phyloP scores from a whole-genome alignment of 2,113 vertebrate species.

The Sebastes schlegelii region DNA sequence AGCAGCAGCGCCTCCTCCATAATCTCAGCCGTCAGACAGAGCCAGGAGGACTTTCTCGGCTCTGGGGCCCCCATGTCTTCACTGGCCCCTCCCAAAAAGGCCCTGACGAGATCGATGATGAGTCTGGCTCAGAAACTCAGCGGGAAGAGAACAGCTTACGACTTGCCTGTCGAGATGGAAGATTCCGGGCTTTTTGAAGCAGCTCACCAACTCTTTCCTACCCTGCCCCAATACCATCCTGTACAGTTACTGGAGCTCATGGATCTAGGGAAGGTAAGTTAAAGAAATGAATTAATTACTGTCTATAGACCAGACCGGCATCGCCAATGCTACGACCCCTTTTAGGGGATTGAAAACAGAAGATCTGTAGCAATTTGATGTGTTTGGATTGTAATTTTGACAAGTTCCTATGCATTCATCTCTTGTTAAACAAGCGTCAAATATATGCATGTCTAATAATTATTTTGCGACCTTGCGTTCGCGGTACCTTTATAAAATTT shows the following conservation, averaged over 20 bases:
- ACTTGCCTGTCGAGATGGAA: conserved; percentile 91
- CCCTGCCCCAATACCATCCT: conserved; percentile 97
- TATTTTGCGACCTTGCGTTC: no score
- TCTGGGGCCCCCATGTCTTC: conserved; percentile 63
- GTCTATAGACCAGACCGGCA: background rate
- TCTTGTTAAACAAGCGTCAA: no score
- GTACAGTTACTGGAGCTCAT: conserved; percentile 96
- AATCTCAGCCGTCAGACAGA: conserved; percentile 87
- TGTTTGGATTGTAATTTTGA: no score
- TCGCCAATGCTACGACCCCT: no score
- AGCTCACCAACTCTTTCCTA: conserved; percentile 93
- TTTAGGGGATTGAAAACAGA: no score
- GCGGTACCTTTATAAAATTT: no score
- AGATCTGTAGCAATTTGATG: no score
- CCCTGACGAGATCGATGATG: conserved; percentile 92
- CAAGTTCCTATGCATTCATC: no score
- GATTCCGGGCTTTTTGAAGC: conserved; percentile 98
- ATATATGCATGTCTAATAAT: no score
- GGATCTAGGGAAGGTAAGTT: conserved; percentile 94
- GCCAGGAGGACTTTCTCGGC: conserved; percentile 83
- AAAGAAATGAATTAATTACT: background rate
- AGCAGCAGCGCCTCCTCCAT: conserved; percentile 90
- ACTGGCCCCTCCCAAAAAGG: conserved; percentile 86
- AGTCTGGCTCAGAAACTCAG: conserved; percentile 97
- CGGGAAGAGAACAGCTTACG: conserved; percentile 90